Percentiles rank a stretch among this genome's conserved stretches.
Evolutionary conservation across 2,797 vertebrate species (phyloP).

Genomic region (Valencia hispanica): DNA sequence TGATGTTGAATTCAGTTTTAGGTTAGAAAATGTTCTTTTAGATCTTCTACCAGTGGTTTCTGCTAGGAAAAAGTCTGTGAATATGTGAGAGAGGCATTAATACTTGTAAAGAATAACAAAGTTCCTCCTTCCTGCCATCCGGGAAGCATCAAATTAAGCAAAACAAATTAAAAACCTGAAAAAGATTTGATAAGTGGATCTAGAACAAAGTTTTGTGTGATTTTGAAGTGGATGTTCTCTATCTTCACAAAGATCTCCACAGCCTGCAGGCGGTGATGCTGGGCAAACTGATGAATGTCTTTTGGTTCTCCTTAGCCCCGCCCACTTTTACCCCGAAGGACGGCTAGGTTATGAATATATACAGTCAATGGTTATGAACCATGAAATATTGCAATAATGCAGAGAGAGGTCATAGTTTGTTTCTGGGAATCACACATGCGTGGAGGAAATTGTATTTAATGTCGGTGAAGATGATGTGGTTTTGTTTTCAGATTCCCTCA

Average conservation of each 20-base stretch:
- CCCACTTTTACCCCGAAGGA: slow-evolving; percentile 36
- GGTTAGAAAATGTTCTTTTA: neutral
- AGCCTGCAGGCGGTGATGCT: slow-evolving; percentile 19
- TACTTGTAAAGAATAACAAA: neutral
- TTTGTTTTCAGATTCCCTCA: slow-evolving; percentile 14
- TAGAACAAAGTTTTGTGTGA: neutral
- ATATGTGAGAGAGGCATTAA: neutral
- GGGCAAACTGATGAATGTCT: slow-evolving; percentile 49
- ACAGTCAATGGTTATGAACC: too few relatives aligned
- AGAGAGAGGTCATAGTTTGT: slow-evolving; percentile 35
- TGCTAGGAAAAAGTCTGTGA: neutral
- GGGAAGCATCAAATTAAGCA: neutral
- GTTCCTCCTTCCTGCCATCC: neutral
- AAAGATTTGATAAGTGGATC: neutral
- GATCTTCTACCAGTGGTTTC: neutral
- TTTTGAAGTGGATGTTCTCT: neutral
- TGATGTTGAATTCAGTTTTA: neutral
- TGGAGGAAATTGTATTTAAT: slow-evolving; percentile 33
- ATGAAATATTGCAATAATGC: slow-evolving; percentile 66
- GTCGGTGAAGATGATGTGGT: slow-evolving; percentile 2
- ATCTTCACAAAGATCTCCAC: neutral
- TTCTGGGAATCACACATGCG: slow-evolving; percentile 22
- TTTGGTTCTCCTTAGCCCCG: slow-evolving; percentile 45
- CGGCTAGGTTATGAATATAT: slow-evolving; percentile 62
- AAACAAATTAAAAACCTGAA: neutral